Evolutionary conservation across 1,140 invertebrate species (phyloP).

Genomic region (Bombus sibiricus): DNA sequence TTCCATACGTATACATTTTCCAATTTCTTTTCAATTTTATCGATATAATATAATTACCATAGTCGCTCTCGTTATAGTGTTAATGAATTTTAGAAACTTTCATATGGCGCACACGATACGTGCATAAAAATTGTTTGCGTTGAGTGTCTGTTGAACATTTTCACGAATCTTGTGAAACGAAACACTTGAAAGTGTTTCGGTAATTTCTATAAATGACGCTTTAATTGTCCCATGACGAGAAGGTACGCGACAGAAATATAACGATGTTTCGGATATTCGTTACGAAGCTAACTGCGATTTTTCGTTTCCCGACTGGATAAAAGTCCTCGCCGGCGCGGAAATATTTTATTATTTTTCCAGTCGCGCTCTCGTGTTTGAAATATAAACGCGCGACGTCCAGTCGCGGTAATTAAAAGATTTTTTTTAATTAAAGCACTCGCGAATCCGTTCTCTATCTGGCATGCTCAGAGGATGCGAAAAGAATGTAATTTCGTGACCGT

Average conservation of each 20-base stretch:
- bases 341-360: conserved; percentile 14
- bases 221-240: conserved; percentile 17
- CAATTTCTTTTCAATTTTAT: no score
- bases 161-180: no score
- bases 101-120: no score
- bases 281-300: background rate
- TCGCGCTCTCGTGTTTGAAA: background rate
- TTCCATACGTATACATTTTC: no score
- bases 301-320: background rate
- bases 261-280: conserved; percentile 1
- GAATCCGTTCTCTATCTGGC: no score
- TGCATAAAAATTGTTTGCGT: no score
- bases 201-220: conserved; percentile 13
- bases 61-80: no score
- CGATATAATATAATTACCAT: no score
- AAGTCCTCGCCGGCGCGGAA: background rate
- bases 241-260: background rate
- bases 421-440: conserved; percentile 25
- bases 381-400: background rate
- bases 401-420: conserved; percentile 34
- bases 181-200: background rate
- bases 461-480: no score
- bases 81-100: no score
- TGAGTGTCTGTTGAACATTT: no score
- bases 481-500: background rate